These are phyloP conservation scores for Mareca strepera DNA, from an alignment of 2,797 vertebrate species.

Conservation along the genomic window DNA sequence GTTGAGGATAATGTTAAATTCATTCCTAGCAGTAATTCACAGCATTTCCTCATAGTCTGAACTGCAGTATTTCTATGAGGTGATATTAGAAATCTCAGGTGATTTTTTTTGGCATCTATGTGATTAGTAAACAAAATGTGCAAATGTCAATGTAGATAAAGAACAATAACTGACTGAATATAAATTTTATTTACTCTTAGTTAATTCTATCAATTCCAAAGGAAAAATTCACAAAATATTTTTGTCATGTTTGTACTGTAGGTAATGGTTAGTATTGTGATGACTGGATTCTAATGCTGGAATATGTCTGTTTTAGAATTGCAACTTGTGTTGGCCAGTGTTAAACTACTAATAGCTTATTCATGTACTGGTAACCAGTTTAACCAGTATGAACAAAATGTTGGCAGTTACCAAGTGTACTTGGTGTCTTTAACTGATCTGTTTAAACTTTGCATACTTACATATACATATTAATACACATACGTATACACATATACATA, in stretches of 20 bases:
- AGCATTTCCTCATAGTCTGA: not conserved
- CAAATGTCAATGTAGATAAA: not conserved
- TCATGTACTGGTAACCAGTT: not conserved
- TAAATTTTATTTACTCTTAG: not conserved
- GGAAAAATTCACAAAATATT: not conserved
- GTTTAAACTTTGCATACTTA: not conserved
- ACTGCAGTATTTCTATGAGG: not conserved
- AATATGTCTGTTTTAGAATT: not conserved
- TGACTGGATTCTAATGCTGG: not conserved
- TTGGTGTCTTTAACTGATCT: not conserved
- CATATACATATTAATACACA: accelerated
- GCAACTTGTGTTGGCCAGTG: not conserved
- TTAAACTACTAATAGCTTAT: not conserved
- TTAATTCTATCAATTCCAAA: not conserved
- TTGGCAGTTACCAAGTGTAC: not conserved
- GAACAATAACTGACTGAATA: not conserved
- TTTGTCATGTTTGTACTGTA: not conserved
- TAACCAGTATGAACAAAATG: not conserved
- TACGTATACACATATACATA: not conserved
- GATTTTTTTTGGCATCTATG: not conserved
- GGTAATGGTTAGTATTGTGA: not conserved
- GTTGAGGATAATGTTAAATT: not conserved
- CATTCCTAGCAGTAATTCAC: not conserved
- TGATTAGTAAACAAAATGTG: conserved; percentile 1
- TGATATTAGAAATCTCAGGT: conserved; percentile 31